Evolutionary conservation across 2,113 vertebrate species (phyloP).

Genomic region (Perccottus glenii): DNA sequence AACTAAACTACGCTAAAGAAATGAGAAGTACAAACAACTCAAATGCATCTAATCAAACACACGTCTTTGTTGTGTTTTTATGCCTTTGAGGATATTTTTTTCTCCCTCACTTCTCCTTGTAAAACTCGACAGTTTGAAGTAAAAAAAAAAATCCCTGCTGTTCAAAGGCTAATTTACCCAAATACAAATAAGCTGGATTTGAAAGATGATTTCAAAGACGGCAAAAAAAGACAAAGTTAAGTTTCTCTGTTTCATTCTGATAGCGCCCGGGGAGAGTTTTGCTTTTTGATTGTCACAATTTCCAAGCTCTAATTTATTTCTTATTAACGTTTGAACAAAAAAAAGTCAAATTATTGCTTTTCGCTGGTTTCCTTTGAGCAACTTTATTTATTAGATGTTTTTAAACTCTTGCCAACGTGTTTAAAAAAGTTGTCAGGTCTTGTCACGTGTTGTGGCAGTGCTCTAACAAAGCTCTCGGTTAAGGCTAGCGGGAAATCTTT

Average conservation of each 20-base stretch:
- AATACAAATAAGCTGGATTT: slow-evolving; percentile 63
- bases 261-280: slow-evolving; percentile 12
- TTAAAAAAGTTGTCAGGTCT: too few relatives aligned
- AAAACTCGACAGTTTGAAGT: slow-evolving; percentile 62
- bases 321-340: slow-evolving; percentile 9
- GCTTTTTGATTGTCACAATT: slow-evolving; percentile 9
- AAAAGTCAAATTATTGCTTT: slow-evolving; percentile 6
- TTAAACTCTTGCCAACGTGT: not conserved
- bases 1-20: slow-evolving; percentile 7
- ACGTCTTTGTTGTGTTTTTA: slow-evolving; percentile 44
- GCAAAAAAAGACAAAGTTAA: slow-evolving; percentile 43
- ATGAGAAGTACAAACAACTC: slow-evolving; percentile 38
- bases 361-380: slow-evolving; percentile 6
- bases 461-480: not conserved
- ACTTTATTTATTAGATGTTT: slow-evolving; percentile 5
- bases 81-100: slow-evolving; percentile 30
- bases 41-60: slow-evolving; percentile 62
- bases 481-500: not conserved
- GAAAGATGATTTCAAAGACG: slow-evolving; percentile 47
- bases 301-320: slow-evolving; percentile 3
- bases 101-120: slow-evolving; percentile 38
- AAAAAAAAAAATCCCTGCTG: slow-evolving; percentile 30
- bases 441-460: not conserved
- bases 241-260: slow-evolving; percentile 42
- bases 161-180: slow-evolving; percentile 67